Evolutionary conservation across 2,797 vertebrate species (phyloP), one percentile per base, ranked within the genome.

Genomic region (Mallotus villosus): DNA sequence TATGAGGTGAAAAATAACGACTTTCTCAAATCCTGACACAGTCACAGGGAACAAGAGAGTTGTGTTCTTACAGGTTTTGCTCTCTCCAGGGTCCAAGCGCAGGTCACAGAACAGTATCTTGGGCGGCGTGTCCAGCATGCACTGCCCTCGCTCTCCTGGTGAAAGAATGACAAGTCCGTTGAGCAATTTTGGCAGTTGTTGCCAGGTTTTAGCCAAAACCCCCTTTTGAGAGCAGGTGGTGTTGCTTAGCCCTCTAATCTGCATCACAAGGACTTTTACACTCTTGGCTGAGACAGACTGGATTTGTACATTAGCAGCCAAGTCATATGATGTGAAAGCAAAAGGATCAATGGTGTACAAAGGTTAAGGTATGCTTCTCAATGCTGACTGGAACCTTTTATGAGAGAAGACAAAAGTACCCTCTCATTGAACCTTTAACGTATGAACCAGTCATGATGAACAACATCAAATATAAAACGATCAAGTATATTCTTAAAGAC

Each of bases 31-130:
- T 11, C 5, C 51, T 55, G 51, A 55, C 19, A n/a, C 51, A 55
- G 51, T 55, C 51, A n/a, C 19, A 55, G 51, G n/a, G 51, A 7
- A n/a, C 16, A 19, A 5, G 19, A 5, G 19, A 55, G 51, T 1
- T n/a, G 51, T 5, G 51, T n/a, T 55, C 51, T 55, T 91, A 99
- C 98, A 99, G 53, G 97, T 97, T 87, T 97, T 99, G 76, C 95
- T 97, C 83, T 99, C 97, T 74, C 98, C 97, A 0, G 97, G 97
- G 74, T 98, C 98, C 83, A 99, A 91, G 17, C 95, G 84, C 76
- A 99, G 90, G 85, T 99, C 98, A 91, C 98, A 99, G 89, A 99
- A 99, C 37, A 99, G 90, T 84, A 99, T 99, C 90, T 99, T 99
- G 1, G 98, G 97, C 63, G 97, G 96, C 0, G 98, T 99, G 78